These are phyloP conservation scores for Leontocebus nigricollis DNA, from an alignment of 2,797 vertebrate species.

Conservation along the genomic window DNA sequence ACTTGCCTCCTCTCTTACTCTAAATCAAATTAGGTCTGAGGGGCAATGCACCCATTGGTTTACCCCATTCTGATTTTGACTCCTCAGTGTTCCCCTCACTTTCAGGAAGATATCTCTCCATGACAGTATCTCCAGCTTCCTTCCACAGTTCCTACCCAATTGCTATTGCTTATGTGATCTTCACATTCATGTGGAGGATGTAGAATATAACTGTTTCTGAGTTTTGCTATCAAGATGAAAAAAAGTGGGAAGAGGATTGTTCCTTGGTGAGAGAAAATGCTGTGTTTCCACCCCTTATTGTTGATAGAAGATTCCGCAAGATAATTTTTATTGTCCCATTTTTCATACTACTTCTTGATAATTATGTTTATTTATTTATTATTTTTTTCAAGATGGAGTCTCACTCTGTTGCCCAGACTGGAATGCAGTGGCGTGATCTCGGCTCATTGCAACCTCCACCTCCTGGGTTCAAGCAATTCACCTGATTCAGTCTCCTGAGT, in stretches of 20 bases:
- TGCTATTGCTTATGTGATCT: background rate
- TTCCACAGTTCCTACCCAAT: no score
- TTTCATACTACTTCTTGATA: background rate
- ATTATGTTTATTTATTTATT: background rate
- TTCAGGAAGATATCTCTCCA: background rate
- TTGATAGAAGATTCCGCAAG: background rate
- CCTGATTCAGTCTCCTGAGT: no score
- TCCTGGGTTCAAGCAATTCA: no score
- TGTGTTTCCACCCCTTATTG: background rate
- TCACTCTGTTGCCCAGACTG: no score
- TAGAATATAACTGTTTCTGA: background rate
- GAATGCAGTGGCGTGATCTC: no score
- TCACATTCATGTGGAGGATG: background rate
- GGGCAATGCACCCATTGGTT: fast-evolving
- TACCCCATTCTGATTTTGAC: background rate
- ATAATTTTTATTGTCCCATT: background rate
- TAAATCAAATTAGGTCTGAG: no score
- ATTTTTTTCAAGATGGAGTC: no score
- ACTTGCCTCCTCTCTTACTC: background rate
- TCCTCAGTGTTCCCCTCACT: fast-evolving
- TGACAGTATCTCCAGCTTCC: fast-evolving
- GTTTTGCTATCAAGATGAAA: background rate
- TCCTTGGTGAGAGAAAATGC: background rate
- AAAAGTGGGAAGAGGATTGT: no score
- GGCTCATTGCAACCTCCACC: no score